A percentile compares a stretch with the other conserved stretches of the same genome.
Conservation (phyloP, 1,140 invertebrate species). For the Rhysida immarginata region DNA sequence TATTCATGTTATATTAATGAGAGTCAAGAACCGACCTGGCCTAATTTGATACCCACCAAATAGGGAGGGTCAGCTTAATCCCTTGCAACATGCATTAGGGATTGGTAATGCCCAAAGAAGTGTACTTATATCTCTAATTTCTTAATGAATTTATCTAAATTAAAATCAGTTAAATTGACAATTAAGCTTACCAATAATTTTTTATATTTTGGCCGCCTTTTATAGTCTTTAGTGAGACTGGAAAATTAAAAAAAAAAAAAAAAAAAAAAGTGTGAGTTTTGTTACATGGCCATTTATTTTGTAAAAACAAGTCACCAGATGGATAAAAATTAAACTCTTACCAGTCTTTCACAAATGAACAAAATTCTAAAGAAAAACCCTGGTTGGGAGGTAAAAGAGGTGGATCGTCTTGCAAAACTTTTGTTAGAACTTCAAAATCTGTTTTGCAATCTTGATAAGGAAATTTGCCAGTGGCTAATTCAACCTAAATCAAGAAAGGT, state of each 20-base stretch:
- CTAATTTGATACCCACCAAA: no score
- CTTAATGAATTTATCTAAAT: not conserved
- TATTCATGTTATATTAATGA: no score
- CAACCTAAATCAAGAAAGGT: no score
- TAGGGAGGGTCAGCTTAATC: no score
- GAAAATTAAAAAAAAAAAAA: conserved; percentile 26
- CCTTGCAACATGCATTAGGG: no score
- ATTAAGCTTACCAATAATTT: conserved; percentile 45
- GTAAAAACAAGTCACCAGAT: not conserved
- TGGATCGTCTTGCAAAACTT: conserved; percentile 76
- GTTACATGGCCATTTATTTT: not conserved
- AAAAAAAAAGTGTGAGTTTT: conserved; percentile 1
- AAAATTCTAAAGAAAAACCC: conserved; percentile 63
- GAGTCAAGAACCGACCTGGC: no score
- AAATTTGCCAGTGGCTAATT: conserved; percentile 37
- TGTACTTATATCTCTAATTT: no score
- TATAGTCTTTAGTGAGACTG: conserved; percentile 87
- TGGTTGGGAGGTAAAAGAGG: conserved; percentile 58
- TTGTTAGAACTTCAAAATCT: conserved; percentile 87
- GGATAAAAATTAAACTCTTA: conserved; percentile 22
- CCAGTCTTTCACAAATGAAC: conserved; percentile 70
- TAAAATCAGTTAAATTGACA: not conserved
- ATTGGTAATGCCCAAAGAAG: no score
- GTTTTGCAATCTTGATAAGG: conserved; percentile 88
- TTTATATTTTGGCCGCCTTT: conserved; percentile 82